Evolutionary conservation across 2,888 invertebrate genomes (phyloP).

Genomic region (Orchestes rusci): DNA sequence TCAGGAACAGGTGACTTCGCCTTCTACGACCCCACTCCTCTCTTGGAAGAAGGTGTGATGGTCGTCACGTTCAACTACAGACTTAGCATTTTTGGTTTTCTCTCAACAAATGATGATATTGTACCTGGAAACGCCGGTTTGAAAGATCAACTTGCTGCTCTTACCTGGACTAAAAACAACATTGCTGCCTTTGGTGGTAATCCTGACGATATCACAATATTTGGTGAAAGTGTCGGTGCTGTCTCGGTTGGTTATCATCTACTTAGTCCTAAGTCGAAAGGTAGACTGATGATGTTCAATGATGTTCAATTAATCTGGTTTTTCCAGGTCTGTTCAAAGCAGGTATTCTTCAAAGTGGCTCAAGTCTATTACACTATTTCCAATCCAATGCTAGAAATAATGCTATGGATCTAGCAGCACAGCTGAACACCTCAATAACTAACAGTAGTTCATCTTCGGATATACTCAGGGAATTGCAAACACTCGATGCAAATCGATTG

Average conservation of each 20-base stretch:
- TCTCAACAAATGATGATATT: conserved; percentile 25
- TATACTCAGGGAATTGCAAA: conserved; percentile 9
- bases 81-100: conserved; percentile 32
- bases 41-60: conserved; percentile 37
- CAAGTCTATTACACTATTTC: conserved; percentile 19
- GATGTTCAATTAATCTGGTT: background rate
- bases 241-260: conserved; percentile 26
- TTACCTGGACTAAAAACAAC: conserved; percentile 26
- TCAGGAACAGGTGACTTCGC: conserved; percentile 32
- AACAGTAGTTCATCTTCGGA: conserved; percentile 9
- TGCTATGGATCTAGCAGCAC: conserved; percentile 20
- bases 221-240: conserved; percentile 28
- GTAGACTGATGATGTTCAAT: no score
- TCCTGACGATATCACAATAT: conserved; percentile 22
- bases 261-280: conserved; percentile 22
- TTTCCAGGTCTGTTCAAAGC: conserved; percentile 25
- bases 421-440: conserved; percentile 12
- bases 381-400: conserved; percentile 17
- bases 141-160: conserved; percentile 25
- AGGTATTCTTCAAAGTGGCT: conserved; percentile 27
- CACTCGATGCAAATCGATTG: conserved; percentile 13
- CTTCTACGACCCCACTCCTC: conserved; percentile 35
- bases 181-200: conserved; percentile 26
- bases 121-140: conserved; percentile 25
- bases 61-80: no score